Evolutionary conservation across 2,888 invertebrate species (phyloP), one percentile per base, ranked within the genome.

Genomic region (Choristoneura rosaceana): DNA sequence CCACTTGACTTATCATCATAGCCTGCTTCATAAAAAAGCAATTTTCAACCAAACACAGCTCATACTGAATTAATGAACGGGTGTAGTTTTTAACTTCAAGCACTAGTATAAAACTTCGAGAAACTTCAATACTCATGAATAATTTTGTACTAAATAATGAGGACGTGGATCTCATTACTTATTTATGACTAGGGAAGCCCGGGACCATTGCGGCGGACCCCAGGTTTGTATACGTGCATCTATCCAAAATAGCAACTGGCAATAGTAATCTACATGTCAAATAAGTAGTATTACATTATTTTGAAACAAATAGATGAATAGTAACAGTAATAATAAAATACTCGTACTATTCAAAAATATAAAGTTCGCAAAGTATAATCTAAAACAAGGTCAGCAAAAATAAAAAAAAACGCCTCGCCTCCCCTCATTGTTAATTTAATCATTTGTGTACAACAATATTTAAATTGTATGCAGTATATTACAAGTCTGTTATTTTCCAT

Each of bases 71-170:
- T 55, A 25, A 55, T 55, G 25, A 25, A 55, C 15, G 15, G 55
- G 25, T 25, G 25, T 25, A 55, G 25, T 59, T 34, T 34, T 59
- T 34, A 34, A 59, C 33, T 59, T n/a, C 34, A 17, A 34, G 7
- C n/a, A 59, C 33, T 47, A 33, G 33, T n/a, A 34, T 41, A 50
- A 47, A 68, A 61, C 50, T 61, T 55, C n/a, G 9, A 0, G 38
- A 2, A 34, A 41, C 25, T 61, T 52, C 38, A 47, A 25, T 52
- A 34, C 60, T 71, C 45, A 67, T 71, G 61, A 67, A 71, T 71
- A 67, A 50, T 71, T 33, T 47, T 12, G 38, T n/a, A 63, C 55
- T 71, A 47, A 68, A 71, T 71, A 59, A 67, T 62, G 58, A 71
- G 34, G 5, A 62, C 41, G 14, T n/a, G 52, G 34, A 66, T 8